Base-by-base conservation (phyloP, 1,140 invertebrate genomes). In the Acyrthosiphon pisum region DNA sequence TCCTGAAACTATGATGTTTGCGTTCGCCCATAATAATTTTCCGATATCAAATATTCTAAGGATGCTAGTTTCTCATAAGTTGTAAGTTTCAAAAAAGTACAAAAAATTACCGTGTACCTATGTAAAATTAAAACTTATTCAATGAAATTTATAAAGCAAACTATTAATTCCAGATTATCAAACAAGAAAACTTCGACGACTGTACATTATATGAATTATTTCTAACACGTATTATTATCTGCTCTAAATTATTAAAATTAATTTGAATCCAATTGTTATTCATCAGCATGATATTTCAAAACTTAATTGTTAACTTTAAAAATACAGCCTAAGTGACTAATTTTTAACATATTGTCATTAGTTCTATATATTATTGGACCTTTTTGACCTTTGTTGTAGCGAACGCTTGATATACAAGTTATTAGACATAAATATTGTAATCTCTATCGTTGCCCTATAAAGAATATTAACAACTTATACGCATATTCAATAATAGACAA, bases 401-500 rank as follows among this genome's bases (percentile, higher is more conserved):
- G 23, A 90, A 90, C 60, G 41, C 37, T 60, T 44, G 26, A 90
- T 68, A 46, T 46, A 35, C 11, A 68, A 68, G 30, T 44, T 30
- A 90, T 44, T 44, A 26, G 35, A 68, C 41, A 44, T 8, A 68
- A 90, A 60, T 44, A 90, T n/a, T 68, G 18, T 90, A 68, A 90
- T 68, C 89, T 68, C 37, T 90, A 68, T 26, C 14, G 30, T 44
- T 68, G 89, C 53, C 53, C 89, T 90, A 41, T 37, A 90, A 68
- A 68, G 35, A 56, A 56, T 37, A 56, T 56, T 90, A 90, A 68
- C n/a, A 90, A 60, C 53, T 2, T 44, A 68, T 44, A 68, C 1
- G 7, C 41, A 41, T 56, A 56, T 89, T 89, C 88, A 56, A 89
- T 89, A 89, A 56, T 90, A 90, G 56, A 68, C 23, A 90, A 90